phyloP scores from a whole-genome alignment of 2,113 vertebrate species.

The Poeciliopsis occidentalis region DNA sequence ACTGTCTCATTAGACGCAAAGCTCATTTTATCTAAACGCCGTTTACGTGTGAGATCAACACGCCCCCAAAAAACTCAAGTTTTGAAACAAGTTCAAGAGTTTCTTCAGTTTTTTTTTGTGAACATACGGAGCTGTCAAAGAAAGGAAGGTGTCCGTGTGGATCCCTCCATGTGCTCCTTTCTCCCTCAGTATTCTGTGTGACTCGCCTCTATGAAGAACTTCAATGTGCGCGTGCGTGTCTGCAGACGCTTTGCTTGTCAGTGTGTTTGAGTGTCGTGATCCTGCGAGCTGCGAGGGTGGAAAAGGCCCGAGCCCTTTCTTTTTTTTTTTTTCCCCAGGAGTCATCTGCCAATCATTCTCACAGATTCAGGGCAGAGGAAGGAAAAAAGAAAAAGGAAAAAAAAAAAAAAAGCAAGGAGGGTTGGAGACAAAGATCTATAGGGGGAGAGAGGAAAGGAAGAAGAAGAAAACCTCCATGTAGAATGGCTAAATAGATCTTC shows the following conservation, averaged over 20 bases:
- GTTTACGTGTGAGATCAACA: background rate
- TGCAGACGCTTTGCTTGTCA: conserved; percentile 51
- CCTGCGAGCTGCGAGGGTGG: conserved; percentile 56
- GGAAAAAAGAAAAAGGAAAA: background rate
- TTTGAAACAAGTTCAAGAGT: background rate
- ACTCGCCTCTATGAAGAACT: conserved; percentile 49
- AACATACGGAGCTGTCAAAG: conserved; percentile 29
- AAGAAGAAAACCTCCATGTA: conserved; percentile 70
- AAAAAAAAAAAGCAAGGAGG: conserved; percentile 17
- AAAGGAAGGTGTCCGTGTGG: conserved; percentile 20
- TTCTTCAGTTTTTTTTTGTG: conserved; percentile 12
- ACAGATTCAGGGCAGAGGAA: conserved; percentile 63
- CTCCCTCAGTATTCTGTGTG: conserved; percentile 42
- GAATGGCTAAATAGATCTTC: conserved; percentile 78
- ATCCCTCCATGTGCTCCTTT: conserved; percentile 26
- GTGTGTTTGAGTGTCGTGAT: conserved; percentile 70
- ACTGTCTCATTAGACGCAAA: background rate
- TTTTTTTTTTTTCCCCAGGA: conserved; percentile 56
- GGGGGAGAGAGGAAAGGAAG: background rate
- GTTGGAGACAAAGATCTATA: conserved; percentile 56
- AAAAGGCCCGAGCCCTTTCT: conserved; percentile 65
- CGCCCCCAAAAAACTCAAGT: background rate
- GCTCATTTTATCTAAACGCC: background rate
- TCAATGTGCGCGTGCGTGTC: background rate
- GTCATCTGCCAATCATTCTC: conserved; percentile 82